These are phyloP conservation scores for Alcedo atthis DNA, from an alignment of 2,797 vertebrate species.

Conservation along the genomic window DNA sequence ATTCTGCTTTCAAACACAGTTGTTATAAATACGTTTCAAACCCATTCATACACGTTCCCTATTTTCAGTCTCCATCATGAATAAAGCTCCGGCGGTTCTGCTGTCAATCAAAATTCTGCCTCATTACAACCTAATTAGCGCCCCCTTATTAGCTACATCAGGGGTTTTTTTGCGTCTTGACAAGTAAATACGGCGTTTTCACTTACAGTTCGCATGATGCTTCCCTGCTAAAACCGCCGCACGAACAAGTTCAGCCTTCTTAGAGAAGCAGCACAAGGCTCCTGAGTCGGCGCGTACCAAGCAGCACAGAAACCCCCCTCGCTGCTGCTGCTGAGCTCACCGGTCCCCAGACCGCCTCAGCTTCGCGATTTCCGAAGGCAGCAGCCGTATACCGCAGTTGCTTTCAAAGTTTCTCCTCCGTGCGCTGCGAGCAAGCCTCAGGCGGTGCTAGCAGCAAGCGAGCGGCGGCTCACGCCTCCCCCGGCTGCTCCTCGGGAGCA, in stretches of 20 bases:
- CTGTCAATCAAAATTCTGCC: background rate
- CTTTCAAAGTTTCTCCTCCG: background rate
- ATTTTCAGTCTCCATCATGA: background rate
- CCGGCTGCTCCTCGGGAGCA: background rate
- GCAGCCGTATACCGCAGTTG: rapidly evolving
- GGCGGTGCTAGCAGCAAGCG: rapidly evolving
- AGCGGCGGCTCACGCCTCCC: background rate
- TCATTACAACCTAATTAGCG: background rate
- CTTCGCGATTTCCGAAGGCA: background rate
- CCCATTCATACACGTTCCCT: background rate
- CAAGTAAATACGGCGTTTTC: background rate
- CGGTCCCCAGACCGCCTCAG: background rate
- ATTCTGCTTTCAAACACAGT: background rate
- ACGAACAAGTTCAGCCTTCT: background rate
- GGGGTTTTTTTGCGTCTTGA: background rate
- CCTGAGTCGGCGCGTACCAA: background rate
- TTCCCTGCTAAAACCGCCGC: background rate
- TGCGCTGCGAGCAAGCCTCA: background rate
- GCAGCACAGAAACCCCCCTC: background rate
- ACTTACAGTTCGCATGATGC: background rate
- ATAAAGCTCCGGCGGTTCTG: background rate
- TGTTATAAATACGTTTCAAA: background rate
- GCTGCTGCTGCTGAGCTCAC: background rate
- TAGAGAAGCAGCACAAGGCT: background rate
- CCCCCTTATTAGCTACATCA: background rate